Evolutionary conservation across 2,113 vertebrate genomes (phyloP).

Genomic region (Gymnorhina tibicen): DNA sequence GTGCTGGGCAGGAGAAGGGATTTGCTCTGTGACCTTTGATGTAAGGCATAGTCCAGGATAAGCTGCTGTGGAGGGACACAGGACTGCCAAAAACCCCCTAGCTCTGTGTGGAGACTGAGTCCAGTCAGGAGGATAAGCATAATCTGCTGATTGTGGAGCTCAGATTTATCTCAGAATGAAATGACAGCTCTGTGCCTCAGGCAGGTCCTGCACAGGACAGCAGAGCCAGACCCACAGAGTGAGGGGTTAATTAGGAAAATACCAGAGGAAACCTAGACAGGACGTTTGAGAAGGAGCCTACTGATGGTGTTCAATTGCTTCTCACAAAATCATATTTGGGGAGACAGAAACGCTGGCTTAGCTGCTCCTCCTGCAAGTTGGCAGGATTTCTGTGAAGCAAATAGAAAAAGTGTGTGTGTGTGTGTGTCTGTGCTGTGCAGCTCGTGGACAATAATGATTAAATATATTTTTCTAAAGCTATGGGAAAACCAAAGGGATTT

Average conservation of each 20-base stretch:
- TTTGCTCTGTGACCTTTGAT: neutral
- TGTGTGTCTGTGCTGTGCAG: neutral
- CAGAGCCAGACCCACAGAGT: neutral
- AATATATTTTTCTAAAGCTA: neutral
- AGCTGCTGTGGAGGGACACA: neutral
- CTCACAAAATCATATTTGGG: neutral
- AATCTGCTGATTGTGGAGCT: neutral
- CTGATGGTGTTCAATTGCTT: neutral
- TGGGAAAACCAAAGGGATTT: neutral
- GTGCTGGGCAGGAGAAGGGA: neutral
- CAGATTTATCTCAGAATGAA: neutral
- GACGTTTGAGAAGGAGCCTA: neutral
- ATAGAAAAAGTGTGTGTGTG: neutral
- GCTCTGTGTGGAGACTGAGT: neutral
- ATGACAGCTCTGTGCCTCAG: neutral
- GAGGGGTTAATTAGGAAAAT: neutral
- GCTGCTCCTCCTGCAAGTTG: neutral
- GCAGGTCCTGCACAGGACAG: neutral
- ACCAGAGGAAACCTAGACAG: neutral
- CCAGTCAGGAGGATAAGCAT: neutral
- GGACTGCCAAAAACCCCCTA: neutral
- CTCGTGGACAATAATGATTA: neutral
- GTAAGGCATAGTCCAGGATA: neutral
- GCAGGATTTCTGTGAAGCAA: neutral
- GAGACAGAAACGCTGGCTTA: neutral